Base-by-base conservation (phyloP, 2,113 vertebrate species). In the Edolisoma coerulescens region DNA sequence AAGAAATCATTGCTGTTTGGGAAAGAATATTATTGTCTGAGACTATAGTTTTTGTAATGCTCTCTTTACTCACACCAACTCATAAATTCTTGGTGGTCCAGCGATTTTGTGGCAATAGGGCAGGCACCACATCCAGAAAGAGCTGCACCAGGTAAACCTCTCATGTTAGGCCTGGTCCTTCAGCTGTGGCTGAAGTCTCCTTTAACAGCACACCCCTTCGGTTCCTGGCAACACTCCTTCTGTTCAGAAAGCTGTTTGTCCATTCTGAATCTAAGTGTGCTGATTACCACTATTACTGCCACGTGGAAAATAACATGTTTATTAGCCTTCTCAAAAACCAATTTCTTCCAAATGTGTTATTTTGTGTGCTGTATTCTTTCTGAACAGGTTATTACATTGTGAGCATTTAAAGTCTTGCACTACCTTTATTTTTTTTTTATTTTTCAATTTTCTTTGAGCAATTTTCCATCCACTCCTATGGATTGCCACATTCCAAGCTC, bases 41-140 rank as follows among this genome's bases (percentile, higher is more conserved):
- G 27, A 83, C 22, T 3, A 19, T 22, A 1, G 1, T 32, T 73
- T 73, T 39, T 64, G 28, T 44, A 47, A 42, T 0, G 0, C 13
- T 80, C 21, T 84, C 22, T 16, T 53, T 86, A 37, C 26, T 63
- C 35, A 47, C 27, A 83, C 10, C 16, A 79, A 11, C 42, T 68
- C 42, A 60, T 42, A 75, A 42, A 33, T 47, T 64, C 33, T 30
- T 52, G 14, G 32, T 35, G 33, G 49, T 17, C n/a, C 24, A 27
- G 30, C 0, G 3, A 32, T 45, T 35, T 30, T 3, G 7, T n/a
- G 71, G 26, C 60, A 39, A 26, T 17, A 20, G 16, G n/a, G 53
- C 14, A 83, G 24, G 6, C 28, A 28, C 28, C 26, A 42, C 0
- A 0, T 13, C 28, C 54, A 77, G n/a, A 50, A 84, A 42, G 18